These are phyloP conservation scores for Pharmacophagus antenor DNA, from an alignment of 2,888 invertebrate species.

Conservation along the genomic window DNA sequence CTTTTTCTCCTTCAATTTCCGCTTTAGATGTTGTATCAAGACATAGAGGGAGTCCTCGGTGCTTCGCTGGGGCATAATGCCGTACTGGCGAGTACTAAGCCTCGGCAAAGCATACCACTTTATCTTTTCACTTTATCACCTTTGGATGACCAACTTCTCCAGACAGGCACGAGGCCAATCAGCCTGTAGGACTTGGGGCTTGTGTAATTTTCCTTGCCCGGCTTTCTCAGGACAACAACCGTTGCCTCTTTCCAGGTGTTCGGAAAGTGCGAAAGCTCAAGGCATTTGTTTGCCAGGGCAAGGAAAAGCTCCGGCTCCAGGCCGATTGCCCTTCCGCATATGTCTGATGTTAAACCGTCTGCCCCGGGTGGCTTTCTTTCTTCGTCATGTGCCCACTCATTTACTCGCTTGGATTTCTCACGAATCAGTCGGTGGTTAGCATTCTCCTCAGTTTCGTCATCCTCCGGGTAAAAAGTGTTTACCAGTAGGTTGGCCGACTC, in stretches of 20 bases:
- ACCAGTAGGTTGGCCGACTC: neutral
- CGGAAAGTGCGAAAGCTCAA: neutral
- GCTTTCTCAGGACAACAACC: neutral
- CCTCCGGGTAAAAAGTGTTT: neutral
- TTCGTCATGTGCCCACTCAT: no score
- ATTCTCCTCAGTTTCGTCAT: neutral
- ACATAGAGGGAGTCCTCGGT: constrained; percentile 19
- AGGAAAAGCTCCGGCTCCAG: neutral
- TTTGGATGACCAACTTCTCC: neutral
- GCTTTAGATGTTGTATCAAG: constrained; percentile 6
- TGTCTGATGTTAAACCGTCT: no score
- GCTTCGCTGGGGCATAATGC: constrained; percentile 9
- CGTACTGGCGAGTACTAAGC: neutral
- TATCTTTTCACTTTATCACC: no score
- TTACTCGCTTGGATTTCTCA: no score
- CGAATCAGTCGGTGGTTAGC: no score
- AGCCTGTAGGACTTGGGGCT: neutral
- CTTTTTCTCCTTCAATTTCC: neutral
- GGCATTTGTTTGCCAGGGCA: neutral
- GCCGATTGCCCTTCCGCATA: neutral
- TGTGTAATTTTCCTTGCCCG: no score
- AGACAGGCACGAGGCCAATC: neutral
- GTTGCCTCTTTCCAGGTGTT: neutral
- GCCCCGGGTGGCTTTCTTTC: no score
- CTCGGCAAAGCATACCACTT: neutral